Conservation (phyloP, 1,140 invertebrate species). For the Wasmannia auropunctata region DNA sequence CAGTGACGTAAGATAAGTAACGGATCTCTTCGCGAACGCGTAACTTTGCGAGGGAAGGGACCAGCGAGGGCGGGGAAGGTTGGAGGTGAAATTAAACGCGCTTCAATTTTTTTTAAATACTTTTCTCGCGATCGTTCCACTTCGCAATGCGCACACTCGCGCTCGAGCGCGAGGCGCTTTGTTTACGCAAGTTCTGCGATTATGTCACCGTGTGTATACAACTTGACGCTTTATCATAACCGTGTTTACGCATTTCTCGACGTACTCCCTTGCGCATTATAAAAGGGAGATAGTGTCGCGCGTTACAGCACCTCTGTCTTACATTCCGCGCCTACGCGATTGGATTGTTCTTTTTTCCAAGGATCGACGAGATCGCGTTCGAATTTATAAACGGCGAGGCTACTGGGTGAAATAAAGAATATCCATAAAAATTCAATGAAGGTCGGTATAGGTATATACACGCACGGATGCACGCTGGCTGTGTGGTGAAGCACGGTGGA, state of each 20-base stretch:
- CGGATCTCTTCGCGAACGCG: constrained; percentile 73
- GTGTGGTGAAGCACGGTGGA: neutral
- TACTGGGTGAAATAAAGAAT: neutral
- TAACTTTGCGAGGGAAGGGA: constrained; percentile 9
- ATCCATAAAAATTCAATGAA: constrained; percentile 27
- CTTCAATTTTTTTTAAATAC: neutral
- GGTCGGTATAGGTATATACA: neutral
- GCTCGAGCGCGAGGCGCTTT: neutral
- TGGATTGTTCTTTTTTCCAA: neutral
- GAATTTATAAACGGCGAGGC: neutral
- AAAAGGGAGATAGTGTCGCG: neutral
- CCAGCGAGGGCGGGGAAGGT: too few species aligned
- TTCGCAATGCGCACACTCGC: neutral
- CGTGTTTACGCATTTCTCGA: neutral
- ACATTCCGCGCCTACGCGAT: neutral
- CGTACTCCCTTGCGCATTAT: too few species aligned
- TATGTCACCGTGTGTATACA: neutral
- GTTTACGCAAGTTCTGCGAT: neutral
- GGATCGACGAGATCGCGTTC: neutral
- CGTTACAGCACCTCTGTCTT: neutral
- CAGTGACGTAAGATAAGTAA: constrained; percentile 83
- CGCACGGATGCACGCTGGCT: constrained; percentile 8
- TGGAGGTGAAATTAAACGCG: too few species aligned
- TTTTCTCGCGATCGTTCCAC: too few species aligned
- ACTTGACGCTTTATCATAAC: neutral